phyloP scores from a whole-genome alignment of 2,797 vertebrate genomes.

The Pseudocheirus occidentalis region DNA sequence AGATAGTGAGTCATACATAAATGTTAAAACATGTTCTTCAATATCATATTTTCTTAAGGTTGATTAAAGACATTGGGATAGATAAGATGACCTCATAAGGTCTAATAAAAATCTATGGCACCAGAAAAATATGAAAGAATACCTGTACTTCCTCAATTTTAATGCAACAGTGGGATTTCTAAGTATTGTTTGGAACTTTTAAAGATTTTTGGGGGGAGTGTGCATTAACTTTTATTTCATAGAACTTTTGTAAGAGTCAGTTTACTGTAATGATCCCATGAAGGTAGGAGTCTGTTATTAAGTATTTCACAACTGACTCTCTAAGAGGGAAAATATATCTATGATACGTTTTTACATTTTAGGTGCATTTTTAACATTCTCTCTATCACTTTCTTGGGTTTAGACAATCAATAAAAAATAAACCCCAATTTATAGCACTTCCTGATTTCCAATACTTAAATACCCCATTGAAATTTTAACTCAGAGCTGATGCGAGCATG shows the following conservation, averaged over 20 bases:
- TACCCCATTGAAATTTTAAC: neutral
- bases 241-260: constrained; percentile 42
- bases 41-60: neutral
- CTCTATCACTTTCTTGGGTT: neutral
- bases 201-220: neutral
- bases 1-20: neutral
- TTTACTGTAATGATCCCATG: constrained; percentile 26
- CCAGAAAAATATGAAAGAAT: constrained; percentile 49
- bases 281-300: neutral
- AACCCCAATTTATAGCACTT: neutral
- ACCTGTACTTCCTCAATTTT: constrained; percentile 15
- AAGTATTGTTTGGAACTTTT: constrained; percentile 34
- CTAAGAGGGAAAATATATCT: neutral
- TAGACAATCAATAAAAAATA: neutral
- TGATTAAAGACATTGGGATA: too few species aligned
- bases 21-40: neutral
- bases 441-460: neutral
- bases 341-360: neutral
- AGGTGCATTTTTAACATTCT: neutral
- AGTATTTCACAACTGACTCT: neutral
- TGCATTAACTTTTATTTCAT: constrained; percentile 55
- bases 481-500: neutral
- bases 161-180: neutral
- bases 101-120: neutral
- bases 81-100: neutral